Percentiles rank a stretch among this genome's conserved stretches.
These are phyloP conservation scores for Grammomys surdaster DNA, from an alignment of 2,113 vertebrate genomes.

Conservation along the genomic window DNA sequence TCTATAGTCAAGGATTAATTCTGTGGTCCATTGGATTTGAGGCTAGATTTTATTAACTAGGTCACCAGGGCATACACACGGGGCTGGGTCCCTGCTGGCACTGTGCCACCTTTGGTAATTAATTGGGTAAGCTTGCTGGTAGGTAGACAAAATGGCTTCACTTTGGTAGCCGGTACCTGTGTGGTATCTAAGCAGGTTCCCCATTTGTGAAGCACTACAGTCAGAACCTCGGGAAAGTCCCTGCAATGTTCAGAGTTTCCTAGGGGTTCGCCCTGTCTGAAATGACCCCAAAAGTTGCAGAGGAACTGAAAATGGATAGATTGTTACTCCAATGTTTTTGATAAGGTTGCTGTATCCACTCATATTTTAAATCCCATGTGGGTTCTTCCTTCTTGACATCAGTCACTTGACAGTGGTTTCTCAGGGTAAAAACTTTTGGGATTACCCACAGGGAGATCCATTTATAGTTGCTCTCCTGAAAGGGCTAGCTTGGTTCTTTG, in stretches of 20 bases:
- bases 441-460: not conserved
- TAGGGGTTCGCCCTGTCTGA: conserved; percentile 76
- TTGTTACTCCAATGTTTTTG: conserved; percentile 72
- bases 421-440: not conserved
- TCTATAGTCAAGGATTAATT: not conserved
- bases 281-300: conserved; percentile 68
- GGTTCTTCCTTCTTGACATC: not conserved
- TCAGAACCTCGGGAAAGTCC: conserved; percentile 60
- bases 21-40: not conserved
- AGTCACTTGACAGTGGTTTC: not conserved
- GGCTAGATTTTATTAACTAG: conserved; percentile 63
- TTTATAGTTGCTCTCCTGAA: conserved; percentile 38
- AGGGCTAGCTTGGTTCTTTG: not conserved
- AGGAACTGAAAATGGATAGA: conserved; percentile 64
- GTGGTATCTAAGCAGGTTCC: conserved; percentile 55
- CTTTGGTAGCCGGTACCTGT: conserved; percentile 31
- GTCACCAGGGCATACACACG: not conserved
- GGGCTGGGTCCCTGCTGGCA: not conserved
- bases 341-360: not conserved
- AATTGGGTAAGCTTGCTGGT: conserved; percentile 56
- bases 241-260: conserved; percentile 60
- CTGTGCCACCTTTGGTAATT: conserved; percentile 50
- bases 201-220: conserved; percentile 71
- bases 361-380: conserved; percentile 50
- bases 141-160: conserved; percentile 42